phyloP scores from a whole-genome alignment of 2,888 invertebrate species.

The Antheraea assamensis region DNA sequence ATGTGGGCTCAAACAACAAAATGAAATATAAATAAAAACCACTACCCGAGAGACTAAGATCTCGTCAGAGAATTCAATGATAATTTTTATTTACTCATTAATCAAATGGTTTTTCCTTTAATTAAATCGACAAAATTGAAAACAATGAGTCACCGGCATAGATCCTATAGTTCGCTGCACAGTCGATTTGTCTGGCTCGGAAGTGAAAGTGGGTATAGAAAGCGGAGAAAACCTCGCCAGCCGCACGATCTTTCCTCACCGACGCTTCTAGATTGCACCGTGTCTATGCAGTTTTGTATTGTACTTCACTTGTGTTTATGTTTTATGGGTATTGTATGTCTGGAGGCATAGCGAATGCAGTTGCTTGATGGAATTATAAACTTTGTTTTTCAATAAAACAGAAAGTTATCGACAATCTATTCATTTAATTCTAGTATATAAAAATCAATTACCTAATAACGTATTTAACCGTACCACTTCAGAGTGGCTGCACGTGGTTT shows the following conservation, averaged over 20 bases:
- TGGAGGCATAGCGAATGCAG: neutral
- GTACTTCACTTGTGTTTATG: slow-evolving; percentile 11
- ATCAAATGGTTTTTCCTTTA: slow-evolving; percentile 33
- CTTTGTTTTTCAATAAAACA: neutral
- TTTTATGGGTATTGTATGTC: slow-evolving; percentile 12
- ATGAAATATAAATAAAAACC: no score
- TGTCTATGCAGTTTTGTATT: slow-evolving; percentile 42
- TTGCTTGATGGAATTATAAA: neutral
- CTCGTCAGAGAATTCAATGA: no score
- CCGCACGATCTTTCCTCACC: slow-evolving; percentile 47
- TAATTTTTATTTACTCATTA: neutral
- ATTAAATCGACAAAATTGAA: slow-evolving; percentile 38
- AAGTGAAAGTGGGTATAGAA: slow-evolving; percentile 68
- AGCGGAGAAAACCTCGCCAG: slow-evolving; percentile 55
- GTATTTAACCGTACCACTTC: no score
- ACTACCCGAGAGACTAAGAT: no score
- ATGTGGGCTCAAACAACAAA: no score
- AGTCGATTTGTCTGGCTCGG: slow-evolving; percentile 59
- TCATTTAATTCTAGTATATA: no score
- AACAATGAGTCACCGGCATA: slow-evolving; percentile 50
- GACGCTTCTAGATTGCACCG: slow-evolving; percentile 50
- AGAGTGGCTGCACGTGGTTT: no score
- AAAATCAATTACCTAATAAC: no score
- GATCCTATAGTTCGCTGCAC: slow-evolving; percentile 48
- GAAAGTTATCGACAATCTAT: no score